A percentile compares a stretch with the other conserved stretches of the same genome.
Evolutionary conservation across 2,888 invertebrate species (phyloP).

Genomic region (Amblyteles armatorius): DNA sequence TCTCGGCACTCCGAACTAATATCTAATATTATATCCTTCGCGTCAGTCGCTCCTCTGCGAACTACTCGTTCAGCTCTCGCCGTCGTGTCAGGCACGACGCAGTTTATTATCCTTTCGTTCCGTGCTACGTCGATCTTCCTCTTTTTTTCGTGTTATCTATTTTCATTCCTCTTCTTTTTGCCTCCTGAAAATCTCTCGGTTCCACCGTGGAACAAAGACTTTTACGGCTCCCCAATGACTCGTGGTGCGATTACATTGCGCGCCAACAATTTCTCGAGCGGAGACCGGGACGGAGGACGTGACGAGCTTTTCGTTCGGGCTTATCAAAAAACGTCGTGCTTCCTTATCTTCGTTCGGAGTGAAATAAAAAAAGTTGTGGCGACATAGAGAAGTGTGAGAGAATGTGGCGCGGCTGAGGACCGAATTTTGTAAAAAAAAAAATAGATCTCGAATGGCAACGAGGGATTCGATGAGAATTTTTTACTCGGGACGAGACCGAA

Average conservation of each 20-base stretch:
- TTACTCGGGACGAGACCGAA: neutral
- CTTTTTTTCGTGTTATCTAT: constrained; percentile 18
- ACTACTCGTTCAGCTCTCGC: constrained; percentile 35
- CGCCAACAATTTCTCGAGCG: constrained; percentile 13
- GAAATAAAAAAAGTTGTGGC: too few species aligned
- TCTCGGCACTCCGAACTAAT: constrained; percentile 39
- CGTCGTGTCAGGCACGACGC: constrained; percentile 34
- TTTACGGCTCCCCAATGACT: constrained; percentile 52
- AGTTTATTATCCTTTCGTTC: constrained; percentile 41
- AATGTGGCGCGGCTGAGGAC: too few species aligned
- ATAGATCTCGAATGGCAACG: neutral
- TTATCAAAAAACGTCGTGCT: constrained; percentile 26
- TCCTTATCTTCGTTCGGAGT: too few species aligned
- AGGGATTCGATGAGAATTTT: neutral
- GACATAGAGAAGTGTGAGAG: too few species aligned
- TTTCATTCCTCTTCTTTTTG: constrained; percentile 23
- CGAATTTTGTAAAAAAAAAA: neutral
- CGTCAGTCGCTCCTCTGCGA: constrained; percentile 44
- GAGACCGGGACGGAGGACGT: constrained; percentile 22
- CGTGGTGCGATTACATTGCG: constrained; percentile 54
- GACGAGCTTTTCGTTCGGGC: constrained; percentile 23
- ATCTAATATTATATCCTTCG: constrained; percentile 59
- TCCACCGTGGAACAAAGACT: constrained; percentile 31
- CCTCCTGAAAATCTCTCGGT: constrained; percentile 1
- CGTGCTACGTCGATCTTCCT: neutral